Conservation (phyloP, 2,888 invertebrate species). For the Tubulanus polymorphus region DNA sequence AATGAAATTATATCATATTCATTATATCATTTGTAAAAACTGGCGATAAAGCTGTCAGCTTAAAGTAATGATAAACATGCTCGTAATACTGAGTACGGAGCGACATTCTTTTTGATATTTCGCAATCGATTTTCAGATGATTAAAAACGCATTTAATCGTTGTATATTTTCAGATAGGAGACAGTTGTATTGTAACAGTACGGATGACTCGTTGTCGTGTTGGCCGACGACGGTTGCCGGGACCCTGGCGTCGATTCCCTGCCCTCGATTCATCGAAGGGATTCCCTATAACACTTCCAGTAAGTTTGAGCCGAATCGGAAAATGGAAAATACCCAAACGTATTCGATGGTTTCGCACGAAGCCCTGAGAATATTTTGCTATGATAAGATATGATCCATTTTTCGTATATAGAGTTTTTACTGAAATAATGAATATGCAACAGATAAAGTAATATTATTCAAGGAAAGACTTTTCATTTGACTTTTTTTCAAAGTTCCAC, state of each 20-base stretch:
- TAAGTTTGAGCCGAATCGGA: constrained; percentile 60
- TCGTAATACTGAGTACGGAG: no score
- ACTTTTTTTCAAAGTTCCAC: no score
- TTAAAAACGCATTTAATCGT: no score
- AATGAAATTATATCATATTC: no score
- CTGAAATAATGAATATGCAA: background rate
- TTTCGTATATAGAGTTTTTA: background rate
- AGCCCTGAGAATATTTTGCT: background rate
- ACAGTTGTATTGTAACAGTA: constrained; percentile 60
- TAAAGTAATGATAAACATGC: no score
- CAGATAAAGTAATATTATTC: background rate
- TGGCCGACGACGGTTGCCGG: constrained; percentile 77
- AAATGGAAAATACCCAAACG: no score
- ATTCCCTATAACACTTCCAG: constrained; percentile 72
- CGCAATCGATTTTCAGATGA: no score
- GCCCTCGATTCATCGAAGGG: constrained; percentile 72
- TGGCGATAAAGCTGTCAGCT: no score
- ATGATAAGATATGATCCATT: background rate
- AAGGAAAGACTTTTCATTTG: background rate
- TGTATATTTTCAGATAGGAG: constrained; percentile 28
- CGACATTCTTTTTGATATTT: no score
- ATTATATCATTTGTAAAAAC: no score
- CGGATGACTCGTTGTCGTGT: constrained; percentile 74
- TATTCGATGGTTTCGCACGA: no score
- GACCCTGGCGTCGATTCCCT: constrained; percentile 67